These are phyloP conservation scores for Corythoichthys intestinalis DNA, from an alignment of 2,113 vertebrate genomes.

Conservation along the genomic window DNA sequence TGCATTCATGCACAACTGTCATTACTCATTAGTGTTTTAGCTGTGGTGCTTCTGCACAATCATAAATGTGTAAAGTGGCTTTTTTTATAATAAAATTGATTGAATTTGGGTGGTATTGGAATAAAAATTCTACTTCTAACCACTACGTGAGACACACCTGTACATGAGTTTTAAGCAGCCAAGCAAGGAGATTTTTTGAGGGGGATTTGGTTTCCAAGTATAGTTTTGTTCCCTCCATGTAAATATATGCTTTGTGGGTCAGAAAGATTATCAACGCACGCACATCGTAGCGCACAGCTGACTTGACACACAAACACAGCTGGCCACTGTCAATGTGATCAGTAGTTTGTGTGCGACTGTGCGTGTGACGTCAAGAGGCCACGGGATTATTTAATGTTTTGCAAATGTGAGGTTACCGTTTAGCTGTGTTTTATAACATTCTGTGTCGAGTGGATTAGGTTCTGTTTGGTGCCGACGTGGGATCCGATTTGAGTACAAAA, in stretches of 20 bases:
- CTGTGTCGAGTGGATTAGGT: conserved; percentile 17
- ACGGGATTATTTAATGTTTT: conserved; percentile 51
- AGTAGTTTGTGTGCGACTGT: conserved; percentile 27
- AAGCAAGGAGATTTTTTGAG: background rate
- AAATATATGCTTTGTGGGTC: conserved; percentile 26
- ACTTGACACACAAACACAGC: conserved; percentile 57
- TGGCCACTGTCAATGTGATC: conserved; percentile 53
- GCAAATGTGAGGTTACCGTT: conserved; percentile 24
- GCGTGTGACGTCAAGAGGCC: conserved; percentile 37
- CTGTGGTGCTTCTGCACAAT: background rate
- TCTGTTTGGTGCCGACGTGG: conserved; percentile 4
- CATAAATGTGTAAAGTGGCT: background rate
- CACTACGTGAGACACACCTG: background rate
- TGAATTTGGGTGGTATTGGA: background rate
- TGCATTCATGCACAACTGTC: background rate
- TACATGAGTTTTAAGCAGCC: background rate
- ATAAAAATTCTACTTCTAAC: too few species aligned
- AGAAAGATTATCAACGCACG: conserved; percentile 38
- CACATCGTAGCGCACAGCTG: conserved; percentile 15
- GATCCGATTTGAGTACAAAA: conserved; percentile 21
- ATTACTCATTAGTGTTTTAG: background rate
- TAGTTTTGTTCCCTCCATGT: conserved; percentile 18
- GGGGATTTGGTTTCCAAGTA: background rate
- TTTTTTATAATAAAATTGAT: background rate
- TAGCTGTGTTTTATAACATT: conserved; percentile 40